Base-by-base conservation (phyloP, 2,113 vertebrate genomes). In the Xiphias gladius region DNA sequence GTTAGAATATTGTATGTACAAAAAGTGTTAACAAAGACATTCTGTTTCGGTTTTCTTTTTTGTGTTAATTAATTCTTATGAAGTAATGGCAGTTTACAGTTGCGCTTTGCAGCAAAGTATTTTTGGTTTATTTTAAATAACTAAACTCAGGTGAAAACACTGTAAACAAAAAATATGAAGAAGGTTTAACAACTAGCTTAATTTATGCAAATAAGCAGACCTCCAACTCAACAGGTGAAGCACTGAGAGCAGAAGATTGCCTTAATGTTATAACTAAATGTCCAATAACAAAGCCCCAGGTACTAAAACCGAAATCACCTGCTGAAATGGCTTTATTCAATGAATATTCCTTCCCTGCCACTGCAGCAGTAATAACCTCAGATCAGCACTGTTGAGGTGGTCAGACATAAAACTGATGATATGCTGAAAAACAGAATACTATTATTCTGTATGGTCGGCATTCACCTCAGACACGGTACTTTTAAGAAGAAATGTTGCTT, bases 301-400 rank as follows among this genome's bases (percentile, higher is more conserved):
- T 41, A 72, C 22, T 41, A 57, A 43, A 72, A 58, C 58, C 58
- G 11, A 58, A 58, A 58, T 59, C 14, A 57, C 24, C n/a, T 57
- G 4, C 57, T 57, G 52, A 26, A 71, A 71, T 41, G 9, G 52
- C 70, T 43, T 41, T 8, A 24, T 57, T n/a, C 52, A 20, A 11
- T 26, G 35, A 22, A 24, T 39, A 26, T 50, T 10, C 13, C 22
- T 24, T 71, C 32, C 13, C 68, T 37, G 20, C 20, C 50, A 24
- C n/a, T 39, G 30, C 68, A 57, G 68, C 68, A 55, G 50, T 71
- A 55, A 71, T 61, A 64, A 52, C 28, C 37, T 58, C 13, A 22
- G 26, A n/a, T n/a, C 50, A 32, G 63, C 50, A 30, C 46, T 14
- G 28, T 65, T 41, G 20, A 39, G 5, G 20, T 50, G n/a, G 19